Conservation (phyloP, 1,140 invertebrate species). For the Helicorthomorpha holstii region DNA sequence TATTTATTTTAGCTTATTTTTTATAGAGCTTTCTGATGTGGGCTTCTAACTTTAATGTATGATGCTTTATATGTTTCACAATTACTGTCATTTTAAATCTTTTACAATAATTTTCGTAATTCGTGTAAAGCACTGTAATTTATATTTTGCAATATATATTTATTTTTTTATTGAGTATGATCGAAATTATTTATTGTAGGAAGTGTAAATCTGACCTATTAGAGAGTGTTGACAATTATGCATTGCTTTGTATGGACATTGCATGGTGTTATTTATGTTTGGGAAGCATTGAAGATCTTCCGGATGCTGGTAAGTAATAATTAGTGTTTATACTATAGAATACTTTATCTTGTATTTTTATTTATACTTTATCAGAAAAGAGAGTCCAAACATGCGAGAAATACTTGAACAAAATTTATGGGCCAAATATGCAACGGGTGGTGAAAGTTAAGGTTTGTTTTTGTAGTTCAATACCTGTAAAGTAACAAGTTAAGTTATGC, state of each 20-base stretch:
- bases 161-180: constrained; percentile 5
- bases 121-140: constrained; percentile 2
- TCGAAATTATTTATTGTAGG: constrained; percentile 24
- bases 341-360: no score
- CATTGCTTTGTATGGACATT: constrained; percentile 58
- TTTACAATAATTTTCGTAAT: neutral
- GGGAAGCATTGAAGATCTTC: constrained; percentile 45
- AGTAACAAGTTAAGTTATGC: neutral
- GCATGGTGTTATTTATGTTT: constrained; percentile 67
- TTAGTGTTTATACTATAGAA: no score
- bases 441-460: constrained; percentile 9
- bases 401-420: constrained; percentile 47
- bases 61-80: no score
- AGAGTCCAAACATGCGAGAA: constrained; percentile 44
- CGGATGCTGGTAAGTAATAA: constrained; percentile 47
- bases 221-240: constrained; percentile 57
- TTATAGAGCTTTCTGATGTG: no score
- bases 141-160: constrained; percentile 10
- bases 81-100: no score
- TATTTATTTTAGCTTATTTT: no score
- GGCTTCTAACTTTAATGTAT: no score
- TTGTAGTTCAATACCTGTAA: neutral
- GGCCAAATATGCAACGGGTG: constrained; percentile 45
- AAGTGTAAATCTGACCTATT: constrained; percentile 47
- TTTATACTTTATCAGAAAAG: constrained; percentile 22